Evolutionary conservation across 1,140 invertebrate genomes (phyloP).

Genomic region (Papilio xuthus): DNA sequence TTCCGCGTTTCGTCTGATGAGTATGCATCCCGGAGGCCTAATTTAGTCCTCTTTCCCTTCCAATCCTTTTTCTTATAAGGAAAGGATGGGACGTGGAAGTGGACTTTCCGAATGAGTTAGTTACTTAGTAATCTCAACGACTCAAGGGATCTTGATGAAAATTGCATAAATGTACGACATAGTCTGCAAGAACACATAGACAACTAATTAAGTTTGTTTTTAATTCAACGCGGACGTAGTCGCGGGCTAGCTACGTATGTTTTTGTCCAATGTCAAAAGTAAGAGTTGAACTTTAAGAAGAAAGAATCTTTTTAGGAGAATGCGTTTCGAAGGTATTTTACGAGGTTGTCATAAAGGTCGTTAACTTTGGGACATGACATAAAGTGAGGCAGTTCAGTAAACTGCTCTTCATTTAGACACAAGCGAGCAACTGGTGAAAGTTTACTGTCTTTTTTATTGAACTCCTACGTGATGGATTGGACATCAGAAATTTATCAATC

Average conservation of each 20-base stretch:
- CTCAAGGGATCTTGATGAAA: no score
- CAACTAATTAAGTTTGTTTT: no score
- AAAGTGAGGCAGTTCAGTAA: conserved; percentile 17
- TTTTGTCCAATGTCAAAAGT: not conserved
- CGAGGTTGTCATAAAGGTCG: conserved; percentile 9
- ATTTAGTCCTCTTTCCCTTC: no score
- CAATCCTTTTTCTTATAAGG: no score
- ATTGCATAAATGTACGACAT: no score
- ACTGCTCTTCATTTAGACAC: conserved; percentile 15
- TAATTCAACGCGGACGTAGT: no score
- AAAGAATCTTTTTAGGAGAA: not conserved
- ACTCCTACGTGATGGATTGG: not conserved
- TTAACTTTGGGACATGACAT: conserved; percentile 17
- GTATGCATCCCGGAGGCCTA: no score
- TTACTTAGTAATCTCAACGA: not conserved
- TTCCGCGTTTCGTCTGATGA: no score
- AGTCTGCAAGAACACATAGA: no score
- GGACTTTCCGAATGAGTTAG: not conserved
- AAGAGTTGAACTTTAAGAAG: not conserved
- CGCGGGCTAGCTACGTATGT: no score
- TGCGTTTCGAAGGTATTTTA: not conserved
- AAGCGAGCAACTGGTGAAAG: not conserved
- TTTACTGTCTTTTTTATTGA: conserved; percentile 11
- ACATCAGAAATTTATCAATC: not conserved
- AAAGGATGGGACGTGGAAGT: no score